Evolutionary conservation across 2,888 invertebrate genomes (phyloP).

Genomic region (Chirona hameri): DNA sequence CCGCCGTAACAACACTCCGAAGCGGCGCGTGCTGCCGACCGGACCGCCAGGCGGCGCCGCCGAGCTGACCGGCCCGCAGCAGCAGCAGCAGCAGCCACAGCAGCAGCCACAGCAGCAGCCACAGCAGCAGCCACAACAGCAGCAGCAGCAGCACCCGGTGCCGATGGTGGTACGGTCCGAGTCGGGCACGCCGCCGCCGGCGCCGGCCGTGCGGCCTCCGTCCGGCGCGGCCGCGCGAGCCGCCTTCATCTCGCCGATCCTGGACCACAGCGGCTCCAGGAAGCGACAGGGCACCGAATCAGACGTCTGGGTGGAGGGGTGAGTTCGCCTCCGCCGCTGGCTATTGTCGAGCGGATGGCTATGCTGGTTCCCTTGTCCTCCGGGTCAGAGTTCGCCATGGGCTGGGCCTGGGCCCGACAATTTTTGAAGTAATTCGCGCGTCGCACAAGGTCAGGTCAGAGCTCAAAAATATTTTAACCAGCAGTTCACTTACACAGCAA

Average conservation of each 20-base stretch:
- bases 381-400: too few relatives aligned
- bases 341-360: too few relatives aligned
- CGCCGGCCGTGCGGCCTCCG: neutral
- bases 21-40: constrained; percentile 30
- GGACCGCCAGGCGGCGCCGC: constrained; percentile 1
- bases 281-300: constrained; percentile 33
- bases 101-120: neutral
- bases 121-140: neutral
- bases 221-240: neutral
- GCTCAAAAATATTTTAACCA: too few relatives aligned
- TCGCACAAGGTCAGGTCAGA: too few relatives aligned
- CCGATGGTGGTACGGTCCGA: neutral
- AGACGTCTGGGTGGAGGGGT: neutral
- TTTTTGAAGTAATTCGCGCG: too few relatives aligned
- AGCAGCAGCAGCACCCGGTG: neutral
- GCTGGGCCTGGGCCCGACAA: too few relatives aligned
- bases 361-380: too few relatives aligned
- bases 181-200: neutral
- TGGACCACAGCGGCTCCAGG: constrained; percentile 55
- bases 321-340: neutral
- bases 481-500: too few relatives aligned
- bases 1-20: neutral
- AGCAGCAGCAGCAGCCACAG: constrained; percentile 9
- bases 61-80: neutral
- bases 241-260: constrained; percentile 56